Base-by-base conservation (phyloP, 1,140 invertebrate species). In the Limonius californicus region DNA sequence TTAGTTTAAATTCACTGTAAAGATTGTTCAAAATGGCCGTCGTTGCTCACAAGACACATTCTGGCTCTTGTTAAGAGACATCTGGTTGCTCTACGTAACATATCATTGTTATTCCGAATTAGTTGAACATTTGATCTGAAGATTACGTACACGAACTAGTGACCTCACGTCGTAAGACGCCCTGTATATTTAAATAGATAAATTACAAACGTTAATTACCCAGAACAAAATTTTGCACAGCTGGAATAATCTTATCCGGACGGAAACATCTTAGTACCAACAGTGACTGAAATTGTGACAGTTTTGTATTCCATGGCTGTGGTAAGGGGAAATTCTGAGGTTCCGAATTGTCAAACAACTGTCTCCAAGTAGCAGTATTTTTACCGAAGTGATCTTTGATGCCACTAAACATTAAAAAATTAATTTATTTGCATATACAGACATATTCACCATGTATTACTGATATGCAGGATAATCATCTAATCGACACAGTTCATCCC, bases 171-270 rank as follows among this genome's bases (percentile, higher is more conserved):
- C n/a, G n/a, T n/a, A n/a, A n/a, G n/a, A n/a, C n/a, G n/a, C n/a
- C n/a, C n/a, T n/a, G n/a, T n/a, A n/a, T n/a, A n/a, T n/a, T n/a
- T n/a, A n/a, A n/a, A n/a, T n/a, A n/a, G n/a, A n/a, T n/a, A n/a
- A n/a, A n/a, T n/a, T n/a, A n/a, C n/a, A n/a, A n/a, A n/a, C n/a
- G 23, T 27, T 21, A 19, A 74, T 76, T 77, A 94, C 91, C 81
- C 83, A 81, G 76, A 2, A 91, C 85, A 71, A 89, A 90, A 43
- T 82, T 78, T 72, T 92, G 87, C 1, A 96, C 82, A 0, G 87
- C 90, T 8, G 93, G 89, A 18, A 95, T 83, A 57, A 97, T 84
- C 83, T 96, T 96, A 75, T 97, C 94, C 6, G 89, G 86, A 23
- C 94, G 83, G 57, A 98, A 82, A 70, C 90, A 93, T 45, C 93